Percentiles rank a stretch among this genome's conserved stretches.
These are phyloP conservation scores for Frankliniella fusca DNA, from an alignment of 2,888 invertebrate species.

Conservation along the genomic window DNA sequence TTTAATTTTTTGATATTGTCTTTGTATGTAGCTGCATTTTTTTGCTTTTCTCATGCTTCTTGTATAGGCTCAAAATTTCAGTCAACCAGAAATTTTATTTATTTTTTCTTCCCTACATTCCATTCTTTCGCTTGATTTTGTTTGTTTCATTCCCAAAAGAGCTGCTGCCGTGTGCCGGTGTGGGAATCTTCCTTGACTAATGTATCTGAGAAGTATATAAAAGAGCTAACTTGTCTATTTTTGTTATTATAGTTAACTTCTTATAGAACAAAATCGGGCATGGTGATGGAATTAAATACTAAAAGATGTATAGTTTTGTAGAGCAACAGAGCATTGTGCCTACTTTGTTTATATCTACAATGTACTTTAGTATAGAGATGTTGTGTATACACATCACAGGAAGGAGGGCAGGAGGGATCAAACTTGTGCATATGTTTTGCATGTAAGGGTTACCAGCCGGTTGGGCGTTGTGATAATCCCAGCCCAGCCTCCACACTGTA, in stretches of 20 bases:
- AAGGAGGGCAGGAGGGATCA: constrained; percentile 22
- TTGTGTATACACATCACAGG: constrained; percentile 18
- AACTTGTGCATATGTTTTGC: background rate
- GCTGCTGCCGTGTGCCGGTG: constrained; percentile 18
- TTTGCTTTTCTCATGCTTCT: constrained; percentile 25
- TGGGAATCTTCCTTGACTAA: constrained; percentile 24
- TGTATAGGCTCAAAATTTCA: constrained; percentile 10
- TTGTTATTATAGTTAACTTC: constrained; percentile 25
- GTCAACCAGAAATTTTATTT: constrained; percentile 9
- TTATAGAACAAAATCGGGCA: constrained; percentile 25
- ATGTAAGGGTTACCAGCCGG: constrained; percentile 8
- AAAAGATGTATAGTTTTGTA: constrained; percentile 27
- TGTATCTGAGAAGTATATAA: constrained; percentile 15
- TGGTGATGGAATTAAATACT: constrained; percentile 26
- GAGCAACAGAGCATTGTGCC: constrained; percentile 6
- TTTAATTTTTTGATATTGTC: constrained; percentile 22
- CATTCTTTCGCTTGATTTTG: constrained; percentile 25
- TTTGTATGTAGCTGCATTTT: constrained; percentile 21
- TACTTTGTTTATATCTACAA: constrained; percentile 18
- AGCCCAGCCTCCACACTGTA: constrained; percentile 9
- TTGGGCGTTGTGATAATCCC: constrained; percentile 22
- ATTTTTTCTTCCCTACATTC: constrained; percentile 15
- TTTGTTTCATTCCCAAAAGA: background rate
- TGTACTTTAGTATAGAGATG: constrained; percentile 13
- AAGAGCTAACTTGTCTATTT: constrained; percentile 26